Conservation (phyloP, 2,113 vertebrate species). For the Serilophus lunatus region DNA sequence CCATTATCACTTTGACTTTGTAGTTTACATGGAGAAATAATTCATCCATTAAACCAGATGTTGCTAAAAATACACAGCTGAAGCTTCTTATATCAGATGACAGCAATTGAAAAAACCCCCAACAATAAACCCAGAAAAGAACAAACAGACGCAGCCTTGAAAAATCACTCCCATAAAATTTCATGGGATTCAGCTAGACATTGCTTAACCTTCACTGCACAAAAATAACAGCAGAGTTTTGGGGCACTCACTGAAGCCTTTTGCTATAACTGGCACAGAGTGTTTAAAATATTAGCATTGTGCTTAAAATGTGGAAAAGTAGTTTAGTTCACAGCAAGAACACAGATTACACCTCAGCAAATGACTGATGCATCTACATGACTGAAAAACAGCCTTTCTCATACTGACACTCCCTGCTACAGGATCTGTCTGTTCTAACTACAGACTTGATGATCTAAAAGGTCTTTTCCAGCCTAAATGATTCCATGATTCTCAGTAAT, state of each 20-base stretch:
- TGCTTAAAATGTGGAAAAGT: neutral
- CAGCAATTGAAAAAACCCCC: neutral
- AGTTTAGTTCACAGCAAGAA: neutral
- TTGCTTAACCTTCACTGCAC: neutral
- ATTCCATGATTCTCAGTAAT: neutral
- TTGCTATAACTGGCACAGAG: neutral
- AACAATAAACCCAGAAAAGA: neutral
- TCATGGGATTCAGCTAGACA: neutral
- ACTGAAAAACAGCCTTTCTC: neutral
- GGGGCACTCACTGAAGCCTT: neutral
- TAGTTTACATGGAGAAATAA: neutral
- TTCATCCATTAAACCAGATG: neutral
- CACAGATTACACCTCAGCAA: neutral
- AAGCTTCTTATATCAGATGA: neutral
- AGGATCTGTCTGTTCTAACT: neutral
- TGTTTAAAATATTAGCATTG: neutral
- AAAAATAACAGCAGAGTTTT: neutral
- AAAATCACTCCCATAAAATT: neutral
- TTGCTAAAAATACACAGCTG: neutral
- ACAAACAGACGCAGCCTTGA: neutral
- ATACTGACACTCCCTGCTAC: neutral
- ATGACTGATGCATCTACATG: neutral
- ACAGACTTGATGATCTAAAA: neutral
- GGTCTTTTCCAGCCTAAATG: neutral
- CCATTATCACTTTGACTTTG: neutral